Base-by-base conservation (phyloP, 1,140 invertebrate species). In the Micrasema longulum region DNA sequence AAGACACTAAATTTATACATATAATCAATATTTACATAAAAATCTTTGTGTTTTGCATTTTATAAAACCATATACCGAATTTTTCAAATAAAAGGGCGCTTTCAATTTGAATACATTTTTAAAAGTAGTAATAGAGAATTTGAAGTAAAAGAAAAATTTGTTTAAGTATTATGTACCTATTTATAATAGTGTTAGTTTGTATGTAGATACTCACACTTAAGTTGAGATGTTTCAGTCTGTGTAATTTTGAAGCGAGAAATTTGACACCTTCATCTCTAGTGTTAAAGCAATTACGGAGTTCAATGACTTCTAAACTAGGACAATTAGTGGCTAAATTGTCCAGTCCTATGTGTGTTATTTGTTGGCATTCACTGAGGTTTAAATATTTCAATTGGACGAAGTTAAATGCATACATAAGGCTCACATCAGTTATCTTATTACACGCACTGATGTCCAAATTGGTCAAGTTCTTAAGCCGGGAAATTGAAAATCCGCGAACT, bases 341-440 rank as follows among this genome's bases (percentile, higher is more conserved):
- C 48, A 92, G 82, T 26, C 90, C 90, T 52, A 86, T 81, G 71
- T 90, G 81, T 6, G 89, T 89, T 60, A 93, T 88, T 80, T 90
- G 88, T 76, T 91, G 89, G 74, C 91, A 91, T 77, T 88, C 86
- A 43, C 88, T 90, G 9, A 93, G 80, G 77, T 89, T 87, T 41
- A 92, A 80, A 70, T 82, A 80, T 66, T 79, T 79, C 7, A 93
- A 80, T 79, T 91, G 91, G 31, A 83, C 81, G 76, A 91, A 91
- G 50, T 85, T 85, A 52, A 93, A 86, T 6, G 89, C 87, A 76
- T 91, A 88, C 48, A 86, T 89, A 1, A 93, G 76, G 71, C 91
- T 91, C 3, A 91, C 87, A 82, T 93, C 91, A 31, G 90, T 91
- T 11, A 93, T 87, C 77, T 86, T 87, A 72, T 88, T 89, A 77